These are phyloP conservation scores for Rutilus rutilus DNA, from an alignment of 2,113 vertebrate genomes.

Conservation along the genomic window DNA sequence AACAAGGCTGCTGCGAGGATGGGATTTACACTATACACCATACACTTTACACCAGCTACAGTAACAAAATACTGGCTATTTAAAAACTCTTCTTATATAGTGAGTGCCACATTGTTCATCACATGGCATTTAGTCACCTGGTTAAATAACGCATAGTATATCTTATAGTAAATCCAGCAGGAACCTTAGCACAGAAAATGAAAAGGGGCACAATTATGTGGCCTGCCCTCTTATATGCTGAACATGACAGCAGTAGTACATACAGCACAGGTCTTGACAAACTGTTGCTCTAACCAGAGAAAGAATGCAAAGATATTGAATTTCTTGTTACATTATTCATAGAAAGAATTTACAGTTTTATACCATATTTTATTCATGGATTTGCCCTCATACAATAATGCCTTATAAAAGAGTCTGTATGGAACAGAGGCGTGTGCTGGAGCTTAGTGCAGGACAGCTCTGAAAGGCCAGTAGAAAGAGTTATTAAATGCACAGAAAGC, in stretches of 20 bases:
- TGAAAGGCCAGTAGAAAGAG: slow-evolving; percentile 42
- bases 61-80: not conserved
- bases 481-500: slow-evolving; percentile 47
- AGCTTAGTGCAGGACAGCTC: slow-evolving; percentile 55
- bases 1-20: not conserved
- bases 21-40: no score
- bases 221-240: slow-evolving; percentile 61
- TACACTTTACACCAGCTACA: not conserved
- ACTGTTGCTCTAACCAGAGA: slow-evolving; percentile 71
- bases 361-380: slow-evolving; percentile 80
- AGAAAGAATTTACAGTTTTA: slow-evolving; percentile 73
- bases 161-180: slow-evolving; percentile 20
- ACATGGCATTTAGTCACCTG: slow-evolving; percentile 10
- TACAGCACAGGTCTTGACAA: slow-evolving; percentile 57
- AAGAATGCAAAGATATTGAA: slow-evolving; percentile 66
- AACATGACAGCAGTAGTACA: slow-evolving; percentile 66
- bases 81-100: not conserved
- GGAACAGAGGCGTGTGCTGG: not conserved
- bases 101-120: slow-evolving; percentile 4
- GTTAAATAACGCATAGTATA: not conserved
- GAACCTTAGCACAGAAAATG: slow-evolving; percentile 2
- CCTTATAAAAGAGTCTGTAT: slow-evolving; percentile 35
- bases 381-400: slow-evolving; percentile 72
- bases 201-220: slow-evolving; percentile 3
- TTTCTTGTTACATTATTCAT: slow-evolving; percentile 79